Evolutionary conservation across 2,888 invertebrate species (phyloP).

Genomic region (Acanthosepion lycidas): DNA sequence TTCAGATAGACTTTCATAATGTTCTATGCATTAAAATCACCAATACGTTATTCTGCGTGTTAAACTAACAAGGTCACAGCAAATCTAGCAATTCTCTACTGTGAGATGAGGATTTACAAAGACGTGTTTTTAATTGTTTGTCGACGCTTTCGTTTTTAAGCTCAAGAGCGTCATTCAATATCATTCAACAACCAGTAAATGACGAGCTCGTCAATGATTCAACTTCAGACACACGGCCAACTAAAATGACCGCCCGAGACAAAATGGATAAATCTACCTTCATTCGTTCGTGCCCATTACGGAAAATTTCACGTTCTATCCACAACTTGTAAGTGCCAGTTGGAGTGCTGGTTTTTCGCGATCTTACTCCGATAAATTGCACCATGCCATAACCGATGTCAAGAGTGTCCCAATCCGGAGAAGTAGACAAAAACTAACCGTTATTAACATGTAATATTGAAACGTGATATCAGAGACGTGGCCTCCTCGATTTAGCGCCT

Average conservation of each 20-base stretch:
- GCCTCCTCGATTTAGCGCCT: neutral
- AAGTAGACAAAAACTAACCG: neutral
- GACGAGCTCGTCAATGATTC: neutral
- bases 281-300: neutral
- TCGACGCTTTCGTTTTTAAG: neutral
- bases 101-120: no score
- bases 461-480: conserved; percentile 6
- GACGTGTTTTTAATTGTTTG: neutral
- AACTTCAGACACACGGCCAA: neutral
- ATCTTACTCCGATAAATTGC: neutral
- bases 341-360: neutral
- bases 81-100: no score
- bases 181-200: neutral
- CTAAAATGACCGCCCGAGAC: no score
- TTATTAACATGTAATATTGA: conserved; percentile 12
- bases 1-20: no score
- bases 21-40: no score
- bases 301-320: neutral
- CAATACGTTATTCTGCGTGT: no score
- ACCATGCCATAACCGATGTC: neutral
- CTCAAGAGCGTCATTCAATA: neutral
- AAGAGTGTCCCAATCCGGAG: neutral
- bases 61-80: no score
- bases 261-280: neutral
- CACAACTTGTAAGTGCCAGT: neutral